A percentile compares a stretch with the other conserved stretches of the same genome.
phyloP scores from a whole-genome alignment of 2,113 vertebrate genomes.

The Coregonus clupeaformis region DNA sequence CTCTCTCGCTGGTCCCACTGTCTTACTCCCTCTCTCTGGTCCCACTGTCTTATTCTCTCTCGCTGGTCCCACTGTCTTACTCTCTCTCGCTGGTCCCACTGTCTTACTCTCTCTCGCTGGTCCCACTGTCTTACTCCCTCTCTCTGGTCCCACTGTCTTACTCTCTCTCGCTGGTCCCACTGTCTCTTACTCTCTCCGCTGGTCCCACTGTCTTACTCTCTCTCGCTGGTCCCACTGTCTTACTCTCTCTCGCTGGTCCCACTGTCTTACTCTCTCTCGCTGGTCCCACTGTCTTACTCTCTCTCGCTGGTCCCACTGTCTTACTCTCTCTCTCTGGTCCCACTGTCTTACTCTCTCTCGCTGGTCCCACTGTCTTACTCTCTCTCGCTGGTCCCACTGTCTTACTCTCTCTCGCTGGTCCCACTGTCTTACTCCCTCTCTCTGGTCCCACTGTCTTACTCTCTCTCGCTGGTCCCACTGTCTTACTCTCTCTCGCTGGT shows the following conservation, averaged over 20 bases:
- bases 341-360: constrained; percentile 10
- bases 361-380: constrained; percentile 12
- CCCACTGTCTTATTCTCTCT: too few species aligned
- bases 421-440: constrained; percentile 8
- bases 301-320: constrained; percentile 12
- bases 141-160: neutral
- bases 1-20: neutral
- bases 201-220: neutral
- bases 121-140: too few species aligned
- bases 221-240: neutral
- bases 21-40: too few species aligned
- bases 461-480: constrained; percentile 10
- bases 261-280: constrained; percentile 10
- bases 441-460: constrained; percentile 15
- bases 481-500: constrained; percentile 5
- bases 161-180: neutral
- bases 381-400: constrained; percentile 11
- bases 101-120: too few species aligned
- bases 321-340: constrained; percentile 6
- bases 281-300: constrained; percentile 11
- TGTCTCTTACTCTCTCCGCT: too few species aligned
- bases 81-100: neutral
- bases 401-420: constrained; percentile 6
- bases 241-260: constrained; percentile 5
- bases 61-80: neutral